Conservation (phyloP, 2,113 vertebrate genomes). For the Myotis brandtii region DNA sequence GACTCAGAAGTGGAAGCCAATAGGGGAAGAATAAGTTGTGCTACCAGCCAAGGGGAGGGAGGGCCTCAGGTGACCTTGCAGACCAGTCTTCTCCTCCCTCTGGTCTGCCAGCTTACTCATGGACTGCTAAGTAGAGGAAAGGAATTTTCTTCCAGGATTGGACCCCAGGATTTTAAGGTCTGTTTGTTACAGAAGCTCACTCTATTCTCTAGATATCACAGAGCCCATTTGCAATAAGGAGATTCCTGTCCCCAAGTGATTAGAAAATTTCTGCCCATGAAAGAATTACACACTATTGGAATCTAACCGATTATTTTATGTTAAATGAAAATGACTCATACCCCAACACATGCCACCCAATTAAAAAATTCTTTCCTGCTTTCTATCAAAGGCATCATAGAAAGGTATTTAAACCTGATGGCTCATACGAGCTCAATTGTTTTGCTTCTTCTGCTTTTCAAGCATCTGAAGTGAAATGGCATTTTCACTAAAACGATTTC, state of each 20-base stretch:
- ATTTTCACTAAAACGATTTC: conserved; percentile 47
- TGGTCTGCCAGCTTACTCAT: fast-evolving
- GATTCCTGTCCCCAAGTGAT: neutral
- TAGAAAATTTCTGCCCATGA: neutral
- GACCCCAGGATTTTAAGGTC: neutral
- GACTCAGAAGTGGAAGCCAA: neutral
- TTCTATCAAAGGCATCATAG: neutral
- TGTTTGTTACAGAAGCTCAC: neutral
- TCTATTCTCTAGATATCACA: neutral
- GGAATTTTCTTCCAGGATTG: neutral
- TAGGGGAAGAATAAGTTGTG: neutral
- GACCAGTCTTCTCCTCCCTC: too few relatives aligned
- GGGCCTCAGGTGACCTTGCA: neutral
- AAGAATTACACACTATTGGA: neutral
- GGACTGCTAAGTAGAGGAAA: neutral
- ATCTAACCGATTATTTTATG: neutral
- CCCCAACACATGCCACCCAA: neutral
- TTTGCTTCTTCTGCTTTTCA: neutral
- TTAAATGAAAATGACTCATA: neutral
- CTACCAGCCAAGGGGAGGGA: neutral
- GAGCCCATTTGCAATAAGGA: neutral
- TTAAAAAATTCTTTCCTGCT: neutral
- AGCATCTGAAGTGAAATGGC: neutral
- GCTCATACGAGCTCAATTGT: neutral
- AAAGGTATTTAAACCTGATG: neutral